A percentile compares a stretch with the other conserved stretches of the same genome.
Evolutionary conservation across 2,888 invertebrate genomes (phyloP).

Genomic region (Slavum lentiscoides): DNA sequence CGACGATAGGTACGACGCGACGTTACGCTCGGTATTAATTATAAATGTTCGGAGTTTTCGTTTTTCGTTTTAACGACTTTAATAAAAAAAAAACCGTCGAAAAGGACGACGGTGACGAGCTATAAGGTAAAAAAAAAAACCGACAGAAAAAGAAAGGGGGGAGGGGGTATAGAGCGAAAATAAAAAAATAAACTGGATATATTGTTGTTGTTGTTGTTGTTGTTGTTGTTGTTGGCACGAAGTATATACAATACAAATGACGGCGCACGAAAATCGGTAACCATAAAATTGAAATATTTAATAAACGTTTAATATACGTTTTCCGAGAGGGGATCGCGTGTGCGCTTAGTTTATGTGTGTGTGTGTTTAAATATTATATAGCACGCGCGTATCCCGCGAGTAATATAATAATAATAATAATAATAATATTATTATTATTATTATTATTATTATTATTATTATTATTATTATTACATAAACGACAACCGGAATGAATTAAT

Average conservation of each 20-base stretch:
- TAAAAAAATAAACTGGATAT: neutral
- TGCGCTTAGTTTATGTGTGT: neutral
- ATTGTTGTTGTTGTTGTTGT: too few species aligned
- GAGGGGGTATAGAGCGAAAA: neutral
- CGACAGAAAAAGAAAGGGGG: neutral
- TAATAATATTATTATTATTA: too few species aligned
- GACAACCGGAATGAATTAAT: constrained; percentile 44
- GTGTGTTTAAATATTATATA: neutral
- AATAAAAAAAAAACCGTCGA: constrained; percentile 39
- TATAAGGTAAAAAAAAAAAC: too few species aligned
- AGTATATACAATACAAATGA: too few species aligned
- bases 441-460: too few species aligned
- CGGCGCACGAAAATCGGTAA: constrained; percentile 35
- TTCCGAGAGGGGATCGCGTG: constrained; percentile 45
- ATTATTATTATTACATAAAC: too few species aligned
- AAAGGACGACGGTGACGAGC: neutral
- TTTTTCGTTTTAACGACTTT: constrained; percentile 37
- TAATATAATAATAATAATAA: too few species aligned
- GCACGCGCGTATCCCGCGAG: too few species aligned
- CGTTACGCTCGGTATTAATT: constrained; percentile 30
- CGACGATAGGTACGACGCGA: neutral
- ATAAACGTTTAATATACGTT: constrained; percentile 40
- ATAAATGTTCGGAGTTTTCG: neutral
- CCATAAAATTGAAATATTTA: constrained; percentile 49
- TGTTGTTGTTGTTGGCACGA: too few species aligned